These are phyloP conservation scores for Microtus ochrogaster DNA, from an alignment of 2,113 vertebrate genomes.

Conservation along the genomic window DNA sequence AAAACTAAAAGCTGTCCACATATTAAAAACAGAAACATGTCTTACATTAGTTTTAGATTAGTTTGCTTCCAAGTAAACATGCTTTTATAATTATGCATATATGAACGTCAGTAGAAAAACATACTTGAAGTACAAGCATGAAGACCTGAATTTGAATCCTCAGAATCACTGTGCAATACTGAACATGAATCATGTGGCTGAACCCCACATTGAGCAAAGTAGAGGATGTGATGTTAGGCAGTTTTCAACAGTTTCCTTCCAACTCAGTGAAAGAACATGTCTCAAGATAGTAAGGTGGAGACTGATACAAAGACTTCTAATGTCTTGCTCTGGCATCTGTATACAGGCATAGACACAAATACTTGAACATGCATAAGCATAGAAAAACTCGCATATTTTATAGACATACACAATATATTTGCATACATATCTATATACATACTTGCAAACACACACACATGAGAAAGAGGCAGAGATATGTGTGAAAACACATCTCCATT, in stretches of 20 bases:
- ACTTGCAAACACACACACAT: background rate
- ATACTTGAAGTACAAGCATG: background rate
- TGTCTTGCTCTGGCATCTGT: background rate
- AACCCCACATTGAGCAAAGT: background rate
- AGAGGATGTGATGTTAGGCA: background rate
- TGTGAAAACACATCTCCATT: too few species aligned
- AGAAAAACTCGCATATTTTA: background rate
- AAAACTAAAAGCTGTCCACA: conserved; percentile 1
- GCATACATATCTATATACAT: background rate
- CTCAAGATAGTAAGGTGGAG: background rate
- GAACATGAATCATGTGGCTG: background rate
- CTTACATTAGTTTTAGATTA: background rate
- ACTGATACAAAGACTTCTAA: background rate
- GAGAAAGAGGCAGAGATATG: background rate
- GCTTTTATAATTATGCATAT: background rate
- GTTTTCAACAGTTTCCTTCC: background rate
- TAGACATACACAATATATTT: too few species aligned
- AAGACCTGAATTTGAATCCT: background rate
- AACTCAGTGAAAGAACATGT: background rate
- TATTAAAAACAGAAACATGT: background rate
- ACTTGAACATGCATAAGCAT: too few species aligned
- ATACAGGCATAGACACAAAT: background rate
- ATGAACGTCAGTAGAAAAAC: too few species aligned
- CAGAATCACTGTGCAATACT: background rate
- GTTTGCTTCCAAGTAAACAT: background rate